A percentile compares a stretch with the other conserved stretches of the same genome.
phyloP scores from a whole-genome alignment of 2,113 vertebrate genomes.

The Sceloporus undulatus region DNA sequence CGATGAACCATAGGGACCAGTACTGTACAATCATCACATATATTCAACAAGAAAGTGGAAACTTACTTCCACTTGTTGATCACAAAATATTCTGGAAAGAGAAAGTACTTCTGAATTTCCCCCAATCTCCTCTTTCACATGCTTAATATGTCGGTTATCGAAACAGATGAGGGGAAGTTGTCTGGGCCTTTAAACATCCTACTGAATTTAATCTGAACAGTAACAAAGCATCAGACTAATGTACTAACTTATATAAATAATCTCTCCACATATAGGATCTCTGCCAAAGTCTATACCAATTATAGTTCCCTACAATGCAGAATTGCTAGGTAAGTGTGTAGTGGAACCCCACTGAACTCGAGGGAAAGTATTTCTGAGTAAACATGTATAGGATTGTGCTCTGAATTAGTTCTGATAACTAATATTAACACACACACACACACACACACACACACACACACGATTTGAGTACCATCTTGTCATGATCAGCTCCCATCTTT shows the following conservation, averaged over 20 bases:
- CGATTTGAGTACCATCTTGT: neutral
- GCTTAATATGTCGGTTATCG: too few relatives aligned
- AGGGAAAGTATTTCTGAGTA: neutral
- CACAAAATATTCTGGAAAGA: too few relatives aligned
- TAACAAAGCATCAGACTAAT: neutral
- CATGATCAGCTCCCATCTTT: constrained; percentile 10
- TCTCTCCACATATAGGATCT: neutral
- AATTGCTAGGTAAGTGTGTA: neutral
- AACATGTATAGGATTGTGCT: neutral
- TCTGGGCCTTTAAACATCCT: too few relatives aligned
- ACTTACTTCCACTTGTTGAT: too few relatives aligned
- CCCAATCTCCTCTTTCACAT: too few relatives aligned
- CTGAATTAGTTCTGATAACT: constrained; percentile 19
- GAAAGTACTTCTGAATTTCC: too few relatives aligned
- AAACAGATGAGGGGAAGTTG: too few relatives aligned
- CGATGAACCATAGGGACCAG: too few relatives aligned
- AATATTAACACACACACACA: neutral
- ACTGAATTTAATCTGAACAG: neutral
- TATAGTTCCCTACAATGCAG: neutral
- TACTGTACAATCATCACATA: too few relatives aligned
- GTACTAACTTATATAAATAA: neutral
- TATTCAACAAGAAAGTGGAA: too few relatives aligned
- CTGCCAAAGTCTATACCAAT: neutral
- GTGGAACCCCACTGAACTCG: neutral
- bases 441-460: too few relatives aligned